Conservation (phyloP, 1,140 invertebrate species). For the Chironomus striatipennis region DNA sequence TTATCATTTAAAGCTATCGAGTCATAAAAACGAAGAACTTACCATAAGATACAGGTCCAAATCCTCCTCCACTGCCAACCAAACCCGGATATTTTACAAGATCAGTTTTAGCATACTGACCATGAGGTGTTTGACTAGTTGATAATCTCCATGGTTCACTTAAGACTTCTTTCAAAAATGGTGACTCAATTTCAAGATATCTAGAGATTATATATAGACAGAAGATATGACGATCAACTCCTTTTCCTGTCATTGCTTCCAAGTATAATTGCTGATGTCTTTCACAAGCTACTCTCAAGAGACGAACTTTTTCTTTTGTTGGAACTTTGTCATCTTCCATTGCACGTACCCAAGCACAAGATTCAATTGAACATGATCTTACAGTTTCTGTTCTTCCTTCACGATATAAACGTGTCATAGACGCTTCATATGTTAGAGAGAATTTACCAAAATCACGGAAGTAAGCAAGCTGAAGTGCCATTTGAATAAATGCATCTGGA, state of each 20-base stretch:
- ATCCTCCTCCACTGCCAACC: constrained; percentile 93
- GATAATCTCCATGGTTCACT: constrained; percentile 96
- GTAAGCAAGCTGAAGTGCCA: constrained; percentile 92
- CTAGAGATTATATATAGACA: constrained; percentile 97
- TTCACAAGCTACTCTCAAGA: constrained; percentile 66
- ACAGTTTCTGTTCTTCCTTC: constrained; percentile 98
- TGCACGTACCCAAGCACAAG: constrained; percentile 79
- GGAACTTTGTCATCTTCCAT: constrained; percentile 58
- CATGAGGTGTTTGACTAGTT: constrained; percentile 95
- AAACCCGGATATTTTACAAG: constrained; percentile 83
- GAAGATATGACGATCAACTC: constrained; percentile 95
- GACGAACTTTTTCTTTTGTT: constrained; percentile 55
- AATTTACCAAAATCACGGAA: constrained; percentile 85
- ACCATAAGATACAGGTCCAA: constrained; percentile 88
- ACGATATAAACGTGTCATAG: constrained; percentile 92
- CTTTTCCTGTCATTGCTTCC: constrained; percentile 92
- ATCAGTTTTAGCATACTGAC: constrained; percentile 83
- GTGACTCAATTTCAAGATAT: constrained; percentile 93
- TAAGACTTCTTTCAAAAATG: constrained; percentile 89
- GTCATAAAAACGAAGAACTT: not conserved
- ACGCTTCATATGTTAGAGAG: constrained; percentile 94
- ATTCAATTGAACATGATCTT: constrained; percentile 88
- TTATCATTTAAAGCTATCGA: not conserved
- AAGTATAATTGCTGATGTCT: constrained; percentile 83
- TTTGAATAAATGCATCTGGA: constrained; percentile 93